Evolutionary conservation across 2,113 vertebrate genomes (phyloP).

Genomic region (Gavia stellata): DNA sequence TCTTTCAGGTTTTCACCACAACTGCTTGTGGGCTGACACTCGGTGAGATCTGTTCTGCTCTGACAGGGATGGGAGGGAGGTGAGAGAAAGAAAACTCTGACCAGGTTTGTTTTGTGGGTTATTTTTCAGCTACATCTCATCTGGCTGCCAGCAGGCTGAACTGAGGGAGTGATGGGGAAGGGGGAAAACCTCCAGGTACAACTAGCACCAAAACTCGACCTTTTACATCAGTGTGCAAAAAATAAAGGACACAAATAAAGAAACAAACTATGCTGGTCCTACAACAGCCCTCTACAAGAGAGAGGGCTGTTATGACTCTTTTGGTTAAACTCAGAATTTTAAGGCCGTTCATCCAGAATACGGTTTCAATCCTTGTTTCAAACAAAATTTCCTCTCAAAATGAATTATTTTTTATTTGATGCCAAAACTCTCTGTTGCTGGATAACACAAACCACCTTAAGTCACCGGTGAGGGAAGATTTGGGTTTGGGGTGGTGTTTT

Average conservation of each 20-base stretch:
- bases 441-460: not conserved
- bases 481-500: not conserved
- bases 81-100: not conserved
- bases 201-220: not conserved
- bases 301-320: not conserved
- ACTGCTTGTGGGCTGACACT: not conserved
- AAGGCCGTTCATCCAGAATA: not conserved
- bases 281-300: not conserved
- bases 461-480: not conserved
- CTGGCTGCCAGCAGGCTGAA: not conserved
- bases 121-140: not conserved
- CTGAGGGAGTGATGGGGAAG: not conserved
- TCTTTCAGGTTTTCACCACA: accelerated
- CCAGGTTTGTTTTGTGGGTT: not conserved
- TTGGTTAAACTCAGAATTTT: not conserved
- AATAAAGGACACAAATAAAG: not conserved
- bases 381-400: not conserved
- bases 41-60: too few species aligned
- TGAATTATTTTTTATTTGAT: not conserved
- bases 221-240: not conserved
- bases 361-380: not conserved
- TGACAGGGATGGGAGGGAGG: accelerated
- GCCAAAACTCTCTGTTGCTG: not conserved
- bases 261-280: not conserved
- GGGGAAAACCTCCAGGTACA: not conserved